phyloP scores from a whole-genome alignment of 2,888 invertebrate species.

The Myopa tessellatipennis region DNA sequence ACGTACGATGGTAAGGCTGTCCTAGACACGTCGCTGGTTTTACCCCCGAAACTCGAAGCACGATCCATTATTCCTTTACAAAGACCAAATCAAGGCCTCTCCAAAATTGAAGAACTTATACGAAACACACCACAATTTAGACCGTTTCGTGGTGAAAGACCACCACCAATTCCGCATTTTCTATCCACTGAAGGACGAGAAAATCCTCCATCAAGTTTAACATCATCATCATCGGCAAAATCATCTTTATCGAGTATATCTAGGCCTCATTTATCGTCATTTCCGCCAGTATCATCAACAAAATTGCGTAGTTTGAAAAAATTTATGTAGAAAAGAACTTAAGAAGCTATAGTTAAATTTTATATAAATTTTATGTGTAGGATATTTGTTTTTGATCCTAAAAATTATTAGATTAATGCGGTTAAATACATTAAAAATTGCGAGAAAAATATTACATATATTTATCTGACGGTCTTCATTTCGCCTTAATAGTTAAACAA shows the following conservation, averaged over 20 bases:
- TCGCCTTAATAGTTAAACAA: no score
- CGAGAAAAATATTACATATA: no score
- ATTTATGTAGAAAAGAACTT: conserved; percentile 46
- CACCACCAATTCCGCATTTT: conserved; percentile 71
- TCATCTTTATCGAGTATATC: conserved; percentile 43
- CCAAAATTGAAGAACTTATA: conserved; percentile 73
- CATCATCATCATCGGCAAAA: conserved; percentile 38
- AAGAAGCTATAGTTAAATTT: conserved; percentile 17
- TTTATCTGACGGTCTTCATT: no score
- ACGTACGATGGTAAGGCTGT: conserved; percentile 83
- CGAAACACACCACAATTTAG: conserved; percentile 79
- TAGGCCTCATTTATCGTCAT: conserved; percentile 31
- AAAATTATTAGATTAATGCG: neutral
- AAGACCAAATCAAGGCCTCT: conserved; percentile 60
- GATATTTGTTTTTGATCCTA: conserved; percentile 4
- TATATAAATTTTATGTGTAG: neutral
- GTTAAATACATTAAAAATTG: no score
- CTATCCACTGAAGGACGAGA: conserved; percentile 55
- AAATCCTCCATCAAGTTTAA: conserved; percentile 8
- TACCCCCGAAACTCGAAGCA: conserved; percentile 65
- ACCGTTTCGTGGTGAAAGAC: conserved; percentile 80
- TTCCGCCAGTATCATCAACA: conserved; percentile 58
- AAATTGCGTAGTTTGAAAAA: conserved; percentile 57
- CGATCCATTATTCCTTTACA: conserved; percentile 49
- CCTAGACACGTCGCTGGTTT: conserved; percentile 74